phyloP scores from a whole-genome alignment of 2,797 vertebrate genomes.

The Macropodus opercularis region DNA sequence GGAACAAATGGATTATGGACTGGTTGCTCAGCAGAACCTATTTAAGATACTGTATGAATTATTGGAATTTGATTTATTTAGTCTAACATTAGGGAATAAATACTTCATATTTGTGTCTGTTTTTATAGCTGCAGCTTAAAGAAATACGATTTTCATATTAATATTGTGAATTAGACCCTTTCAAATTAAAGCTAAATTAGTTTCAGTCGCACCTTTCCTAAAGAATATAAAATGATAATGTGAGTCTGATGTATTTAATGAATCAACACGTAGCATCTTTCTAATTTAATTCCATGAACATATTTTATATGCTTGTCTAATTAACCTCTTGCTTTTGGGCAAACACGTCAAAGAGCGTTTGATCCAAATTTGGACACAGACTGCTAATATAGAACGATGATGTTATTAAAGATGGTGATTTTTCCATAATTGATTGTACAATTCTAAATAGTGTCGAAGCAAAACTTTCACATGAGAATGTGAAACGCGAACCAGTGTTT shows the following conservation, averaged over 20 bases:
- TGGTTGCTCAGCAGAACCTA: constrained; percentile 52
- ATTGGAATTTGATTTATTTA: constrained; percentile 61
- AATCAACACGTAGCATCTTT: background rate
- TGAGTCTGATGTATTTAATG: constrained; percentile 25
- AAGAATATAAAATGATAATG: constrained; percentile 21
- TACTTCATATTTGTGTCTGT: background rate
- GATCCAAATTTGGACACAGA: constrained; percentile 8
- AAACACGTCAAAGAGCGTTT: constrained; percentile 1
- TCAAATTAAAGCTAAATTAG: constrained; percentile 10
- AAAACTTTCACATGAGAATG: constrained; percentile 9
- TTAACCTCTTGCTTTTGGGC: constrained; percentile 28
- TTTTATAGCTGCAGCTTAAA: background rate
- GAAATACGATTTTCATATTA: background rate
- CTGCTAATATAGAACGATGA: background rate
- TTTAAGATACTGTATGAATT: constrained; percentile 67
- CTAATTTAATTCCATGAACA: constrained; percentile 11
- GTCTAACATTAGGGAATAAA: constrained; percentile 33
- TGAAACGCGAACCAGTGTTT: background rate
- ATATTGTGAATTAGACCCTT: constrained; percentile 8
- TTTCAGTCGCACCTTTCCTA: constrained; percentile 14
- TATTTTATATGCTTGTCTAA: constrained; percentile 41
- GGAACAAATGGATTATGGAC: constrained; percentile 64
- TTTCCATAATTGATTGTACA: constrained; percentile 11
- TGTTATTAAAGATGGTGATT: background rate
- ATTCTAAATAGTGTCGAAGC: constrained; percentile 15